phyloP scores from a whole-genome alignment of 2,888 invertebrate genomes.

The Drosophila ustulata region DNA sequence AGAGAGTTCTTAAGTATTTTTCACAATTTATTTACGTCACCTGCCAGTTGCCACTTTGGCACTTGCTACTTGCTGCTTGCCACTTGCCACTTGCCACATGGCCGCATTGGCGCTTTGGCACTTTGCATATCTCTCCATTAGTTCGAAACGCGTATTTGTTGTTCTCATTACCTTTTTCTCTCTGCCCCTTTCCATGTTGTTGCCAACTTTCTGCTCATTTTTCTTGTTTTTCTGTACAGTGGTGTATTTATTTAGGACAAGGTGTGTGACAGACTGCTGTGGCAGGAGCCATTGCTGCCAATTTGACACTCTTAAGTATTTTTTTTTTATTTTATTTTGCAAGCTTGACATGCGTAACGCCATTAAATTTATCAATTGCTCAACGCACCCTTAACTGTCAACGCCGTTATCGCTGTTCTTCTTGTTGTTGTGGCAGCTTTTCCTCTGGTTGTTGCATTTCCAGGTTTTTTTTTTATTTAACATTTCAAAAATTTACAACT shows the following conservation, averaged over 20 bases:
- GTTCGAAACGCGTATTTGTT: slow-evolving; percentile 55
- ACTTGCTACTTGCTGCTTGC: slow-evolving; percentile 61
- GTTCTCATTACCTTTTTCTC: slow-evolving; percentile 63
- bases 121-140: slow-evolving; percentile 71
- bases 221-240: slow-evolving; percentile 49
- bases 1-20: slow-evolving; percentile 66
- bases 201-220: slow-evolving; percentile 50
- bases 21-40: slow-evolving; percentile 75
- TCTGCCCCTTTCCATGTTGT: slow-evolving; percentile 34
- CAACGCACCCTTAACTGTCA: slow-evolving; percentile 60
- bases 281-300: slow-evolving; percentile 38
- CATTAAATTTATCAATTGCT: slow-evolving; percentile 82
- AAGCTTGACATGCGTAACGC: slow-evolving; percentile 81
- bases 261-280: slow-evolving; percentile 18
- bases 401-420: slow-evolving; percentile 16
- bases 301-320: slow-evolving; percentile 80
- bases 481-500: slow-evolving; percentile 73
- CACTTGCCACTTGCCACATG: slow-evolving; percentile 66
- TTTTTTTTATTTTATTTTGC: slow-evolving; percentile 42
- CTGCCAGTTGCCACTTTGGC: slow-evolving; percentile 61
- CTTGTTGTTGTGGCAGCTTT: slow-evolving; percentile 12
- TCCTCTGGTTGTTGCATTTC: slow-evolving; percentile 10
- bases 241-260: slow-evolving; percentile 63
- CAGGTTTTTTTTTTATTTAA: slow-evolving; percentile 54
- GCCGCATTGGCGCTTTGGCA: slow-evolving; percentile 52